Evolutionary conservation across 2,888 invertebrate species (phyloP), one percentile per base, ranked within the genome.

Genomic region (Drosophila falleni): DNA sequence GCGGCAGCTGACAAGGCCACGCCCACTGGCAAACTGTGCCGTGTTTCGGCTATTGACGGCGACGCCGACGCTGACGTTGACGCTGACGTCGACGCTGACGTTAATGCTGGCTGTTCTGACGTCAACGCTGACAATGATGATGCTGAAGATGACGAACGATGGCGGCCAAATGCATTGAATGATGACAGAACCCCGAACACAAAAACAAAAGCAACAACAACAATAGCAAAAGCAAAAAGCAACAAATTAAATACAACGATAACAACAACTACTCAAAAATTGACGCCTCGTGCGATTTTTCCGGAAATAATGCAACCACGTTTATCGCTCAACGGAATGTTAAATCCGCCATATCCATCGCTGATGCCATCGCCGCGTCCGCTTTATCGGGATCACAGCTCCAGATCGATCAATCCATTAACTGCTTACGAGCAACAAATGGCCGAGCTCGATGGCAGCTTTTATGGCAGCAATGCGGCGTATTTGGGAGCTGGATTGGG

Each of bases 261-360:
- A 63, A 59, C 55, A 72, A 39, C 59, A 59, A 29, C 61, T 62
- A 39, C n/a, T 61, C 67, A 66, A 42, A 76, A 70, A 69, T 56
- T 71, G 42, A 66, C 72, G 63, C 90, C 91, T 58, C 89, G 90
- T 64, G 90, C 89, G 68, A 92, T 90, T 78, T 91, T 87, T 66
- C 89, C 91, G 66, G 90, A 91, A 68, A 91, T 91, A 75, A 90
- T 92, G 88, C 92, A 92, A 76, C 92, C 92, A 16, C 91, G 93
- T 44, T 87, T 92, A 39, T 92, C 93, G 46, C 77, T 92, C 37
- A 92, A 92, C 81, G 92, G 92, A 56, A 89, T 91, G 68, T 80
- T 92, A 42, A 89, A 90, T 66, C 92, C 92, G 72, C 64, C 88
- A 58, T 87, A 90, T 71, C 92, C 92, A 72, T 87, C 89, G 63